These are phyloP conservation scores for Pseudonaja textilis DNA, from an alignment of 2,113 vertebrate genomes.

Conservation along the genomic window DNA sequence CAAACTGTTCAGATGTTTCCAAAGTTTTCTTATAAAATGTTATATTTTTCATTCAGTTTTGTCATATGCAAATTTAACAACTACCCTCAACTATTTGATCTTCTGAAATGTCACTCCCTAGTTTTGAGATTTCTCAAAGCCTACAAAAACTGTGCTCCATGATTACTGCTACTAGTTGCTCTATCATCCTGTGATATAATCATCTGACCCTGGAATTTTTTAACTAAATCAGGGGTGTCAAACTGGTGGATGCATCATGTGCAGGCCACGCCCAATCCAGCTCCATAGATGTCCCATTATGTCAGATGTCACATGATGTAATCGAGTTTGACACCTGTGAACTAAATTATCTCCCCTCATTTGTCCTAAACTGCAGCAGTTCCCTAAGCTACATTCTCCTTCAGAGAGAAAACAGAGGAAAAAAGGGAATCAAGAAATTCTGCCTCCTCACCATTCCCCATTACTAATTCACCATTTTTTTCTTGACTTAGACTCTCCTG, in stretches of 20 bases:
- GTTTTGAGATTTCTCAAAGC: background rate
- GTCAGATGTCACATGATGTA: too few species aligned
- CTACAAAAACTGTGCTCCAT: background rate
- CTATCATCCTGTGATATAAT: background rate
- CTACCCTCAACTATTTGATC: background rate
- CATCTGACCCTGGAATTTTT: background rate
- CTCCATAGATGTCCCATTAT: rapidly evolving
- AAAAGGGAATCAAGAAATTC: background rate
- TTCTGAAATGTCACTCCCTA: background rate
- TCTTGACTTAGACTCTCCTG: background rate
- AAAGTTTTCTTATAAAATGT: background rate
- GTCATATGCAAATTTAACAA: background rate
- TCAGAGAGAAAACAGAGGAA: background rate
- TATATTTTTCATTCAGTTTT: background rate
- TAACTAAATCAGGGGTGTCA: background rate
- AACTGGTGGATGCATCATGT: too few species aligned
- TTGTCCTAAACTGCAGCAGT: background rate
- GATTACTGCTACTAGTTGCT: background rate
- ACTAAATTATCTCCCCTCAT: background rate
- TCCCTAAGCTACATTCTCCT: background rate
- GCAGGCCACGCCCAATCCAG: too few species aligned
- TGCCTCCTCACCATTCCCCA: background rate
- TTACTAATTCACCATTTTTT: background rate
- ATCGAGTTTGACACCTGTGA: too few species aligned
- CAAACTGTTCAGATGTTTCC: background rate